phyloP scores from a whole-genome alignment of 2,113 vertebrate species.

The Cyphomyrus discorhynchus region DNA sequence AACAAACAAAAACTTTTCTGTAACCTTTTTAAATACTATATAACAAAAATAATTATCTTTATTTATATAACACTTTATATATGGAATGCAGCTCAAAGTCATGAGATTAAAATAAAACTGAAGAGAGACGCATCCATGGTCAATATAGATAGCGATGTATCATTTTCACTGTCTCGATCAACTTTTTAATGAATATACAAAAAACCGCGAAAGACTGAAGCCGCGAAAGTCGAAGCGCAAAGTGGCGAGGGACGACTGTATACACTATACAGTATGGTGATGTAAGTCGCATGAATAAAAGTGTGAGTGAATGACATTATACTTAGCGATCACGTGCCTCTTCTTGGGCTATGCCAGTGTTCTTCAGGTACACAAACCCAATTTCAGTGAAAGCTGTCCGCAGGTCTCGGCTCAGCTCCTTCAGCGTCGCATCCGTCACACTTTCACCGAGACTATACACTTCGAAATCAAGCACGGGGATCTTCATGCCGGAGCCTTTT shows the following conservation, averaged over 20 bases:
- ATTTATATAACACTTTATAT: neutral
- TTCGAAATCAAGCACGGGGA: slow-evolving; percentile 55
- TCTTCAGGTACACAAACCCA: neutral
- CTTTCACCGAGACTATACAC: slow-evolving; percentile 23
- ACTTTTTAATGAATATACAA: neutral
- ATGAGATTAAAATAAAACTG: too few relatives aligned
- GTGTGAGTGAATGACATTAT: neutral
- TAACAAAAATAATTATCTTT: neutral
- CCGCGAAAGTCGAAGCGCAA: too few relatives aligned
- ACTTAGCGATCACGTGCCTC: neutral
- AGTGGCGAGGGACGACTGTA: too few relatives aligned
- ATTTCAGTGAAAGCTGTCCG: neutral
- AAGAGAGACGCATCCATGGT: too few relatives aligned
- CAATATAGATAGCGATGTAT: too few relatives aligned
- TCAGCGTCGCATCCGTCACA: neutral
- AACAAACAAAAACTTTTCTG: neutral
- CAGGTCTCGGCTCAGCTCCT: neutral
- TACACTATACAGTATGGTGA: slow-evolving; percentile 24
- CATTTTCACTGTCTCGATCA: too few relatives aligned
- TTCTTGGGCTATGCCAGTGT: neutral
- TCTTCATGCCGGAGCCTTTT: slow-evolving; percentile 38
- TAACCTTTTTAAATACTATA: neutral
- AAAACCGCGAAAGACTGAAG: too few relatives aligned
- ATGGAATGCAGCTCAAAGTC: neutral
- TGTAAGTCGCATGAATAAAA: neutral